A percentile compares a stretch with the other conserved stretches of the same genome.
Conservation (phyloP, 2,113 vertebrate species). For the Rhinoderma darwinii region DNA sequence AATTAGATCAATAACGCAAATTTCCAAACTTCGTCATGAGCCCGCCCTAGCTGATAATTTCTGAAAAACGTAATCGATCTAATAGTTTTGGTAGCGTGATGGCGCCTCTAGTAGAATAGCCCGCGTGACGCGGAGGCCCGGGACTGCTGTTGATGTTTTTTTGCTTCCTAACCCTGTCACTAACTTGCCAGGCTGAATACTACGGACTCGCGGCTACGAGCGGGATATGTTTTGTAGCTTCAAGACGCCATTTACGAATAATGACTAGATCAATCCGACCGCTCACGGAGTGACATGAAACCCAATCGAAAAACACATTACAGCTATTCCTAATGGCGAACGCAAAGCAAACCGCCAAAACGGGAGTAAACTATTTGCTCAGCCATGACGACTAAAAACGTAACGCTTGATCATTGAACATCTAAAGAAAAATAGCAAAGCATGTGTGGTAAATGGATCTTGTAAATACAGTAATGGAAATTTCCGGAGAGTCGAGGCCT, state of each 20-base stretch:
- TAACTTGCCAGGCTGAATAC: not conserved
- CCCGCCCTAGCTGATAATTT: too few relatives aligned
- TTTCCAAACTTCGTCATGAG: too few relatives aligned
- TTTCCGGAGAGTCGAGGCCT: not conserved
- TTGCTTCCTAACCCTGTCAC: conserved; percentile 5
- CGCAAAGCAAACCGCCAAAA: not conserved
- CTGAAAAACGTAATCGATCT: not conserved
- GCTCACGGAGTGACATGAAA: not conserved
- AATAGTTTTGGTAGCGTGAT: not conserved
- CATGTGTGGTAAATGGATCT: not conserved
- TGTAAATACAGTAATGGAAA: not conserved
- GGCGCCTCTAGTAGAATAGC: not conserved
- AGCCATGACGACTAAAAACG: not conserved
- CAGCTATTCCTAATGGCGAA: not conserved
- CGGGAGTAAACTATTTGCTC: not conserved
- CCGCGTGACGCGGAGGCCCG: not conserved
- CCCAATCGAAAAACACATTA: not conserved
- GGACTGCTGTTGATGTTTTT: not conserved
- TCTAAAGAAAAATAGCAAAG: not conserved
- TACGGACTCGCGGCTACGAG: not conserved
- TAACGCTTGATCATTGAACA: not conserved
- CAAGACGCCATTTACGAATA: not conserved
- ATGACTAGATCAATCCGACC: not conserved
- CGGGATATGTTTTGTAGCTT: too few relatives aligned
- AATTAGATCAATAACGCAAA: too few relatives aligned